Evolutionary conservation across 2,113 vertebrate genomes (phyloP).

Genomic region (Cepphus grylle): DNA sequence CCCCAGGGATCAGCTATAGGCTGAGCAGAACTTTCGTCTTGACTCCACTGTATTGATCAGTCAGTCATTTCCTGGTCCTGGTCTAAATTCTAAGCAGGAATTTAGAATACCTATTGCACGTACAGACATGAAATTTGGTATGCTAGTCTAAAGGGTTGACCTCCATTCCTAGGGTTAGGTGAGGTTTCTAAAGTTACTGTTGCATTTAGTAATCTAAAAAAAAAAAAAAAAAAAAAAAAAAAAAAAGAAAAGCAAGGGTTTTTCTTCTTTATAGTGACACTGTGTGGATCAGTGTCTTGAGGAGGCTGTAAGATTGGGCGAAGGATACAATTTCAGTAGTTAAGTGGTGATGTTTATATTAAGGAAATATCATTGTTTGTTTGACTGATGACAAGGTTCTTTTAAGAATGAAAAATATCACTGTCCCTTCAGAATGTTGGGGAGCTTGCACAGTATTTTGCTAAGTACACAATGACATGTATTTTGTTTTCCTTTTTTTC

Average conservation of each 20-base stretch:
- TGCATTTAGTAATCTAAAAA: background rate
- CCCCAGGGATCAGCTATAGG: background rate
- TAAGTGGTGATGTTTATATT: background rate
- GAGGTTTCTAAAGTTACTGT: background rate
- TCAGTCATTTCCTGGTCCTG: fast-evolving
- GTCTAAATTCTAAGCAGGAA: background rate
- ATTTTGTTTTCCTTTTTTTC: background rate
- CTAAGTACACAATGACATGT: fast-evolving
- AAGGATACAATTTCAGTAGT: background rate
- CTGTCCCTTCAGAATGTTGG: background rate
- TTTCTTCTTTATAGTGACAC: background rate
- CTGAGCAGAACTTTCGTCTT: background rate
- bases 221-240: no score
- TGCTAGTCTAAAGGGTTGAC: background rate
- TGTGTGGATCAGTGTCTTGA: background rate
- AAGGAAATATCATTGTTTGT: fast-evolving
- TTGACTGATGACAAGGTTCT: background rate
- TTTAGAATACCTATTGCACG: background rate
- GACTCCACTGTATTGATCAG: background rate
- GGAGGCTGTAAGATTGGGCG: background rate
- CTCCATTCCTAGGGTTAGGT: background rate
- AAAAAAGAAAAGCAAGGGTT: background rate
- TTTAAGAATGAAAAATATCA: background rate
- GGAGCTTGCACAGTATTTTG: background rate
- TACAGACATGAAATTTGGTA: background rate